Evolutionary conservation across 2,888 invertebrate genomes (phyloP), one percentile per base, ranked within the genome.

Genomic region (Drosophila meridiana): DNA sequence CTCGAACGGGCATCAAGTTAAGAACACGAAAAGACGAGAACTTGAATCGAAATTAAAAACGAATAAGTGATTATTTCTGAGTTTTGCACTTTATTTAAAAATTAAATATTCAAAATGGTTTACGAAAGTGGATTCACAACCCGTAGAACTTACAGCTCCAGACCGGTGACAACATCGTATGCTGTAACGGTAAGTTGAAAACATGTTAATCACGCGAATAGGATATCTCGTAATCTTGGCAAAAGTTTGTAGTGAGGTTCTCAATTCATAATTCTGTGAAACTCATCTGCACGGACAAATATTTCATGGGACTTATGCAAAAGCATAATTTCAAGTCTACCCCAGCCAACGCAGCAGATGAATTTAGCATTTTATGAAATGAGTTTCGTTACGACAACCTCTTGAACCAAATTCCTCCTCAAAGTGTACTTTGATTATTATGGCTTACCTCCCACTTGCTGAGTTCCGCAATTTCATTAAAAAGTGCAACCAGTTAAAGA

Each of bases 91-190:
- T 65, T 66, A 67, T 70, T 79, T 67, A 40, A 45, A 64, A n/a
- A 56, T 30, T 32, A 32, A 67, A 42, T 36, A 47, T 67, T 70
- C 66, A 95, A 94, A 94, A 97, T 97, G 97, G 97, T 97, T 94
- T 97, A 97, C 96, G 97, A 97, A 95, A 96, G 96, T 95, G 97
- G 97, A 94, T 97, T 97, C 94, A 97, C 97, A 92, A 96, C 96
- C 94, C 96, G 97, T 94, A 96, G 97, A 94, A 96, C 97, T 83
- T 96, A 96, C 93, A 95, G 96, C 93, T 86, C 91, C 69, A 94
- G 96, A 94, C 96, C 96, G 73, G 94, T 94, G 80, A 93, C 94
- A 78, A 95, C 96, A 89, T 95, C 96, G 92, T 96, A 96, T 94
- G 96, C 95, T 93, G 95, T 96, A 93, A 96, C 97, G 96, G 96